Conservation (phyloP, 2,113 vertebrate genomes). For the Onychostruthus taczanowskii region DNA sequence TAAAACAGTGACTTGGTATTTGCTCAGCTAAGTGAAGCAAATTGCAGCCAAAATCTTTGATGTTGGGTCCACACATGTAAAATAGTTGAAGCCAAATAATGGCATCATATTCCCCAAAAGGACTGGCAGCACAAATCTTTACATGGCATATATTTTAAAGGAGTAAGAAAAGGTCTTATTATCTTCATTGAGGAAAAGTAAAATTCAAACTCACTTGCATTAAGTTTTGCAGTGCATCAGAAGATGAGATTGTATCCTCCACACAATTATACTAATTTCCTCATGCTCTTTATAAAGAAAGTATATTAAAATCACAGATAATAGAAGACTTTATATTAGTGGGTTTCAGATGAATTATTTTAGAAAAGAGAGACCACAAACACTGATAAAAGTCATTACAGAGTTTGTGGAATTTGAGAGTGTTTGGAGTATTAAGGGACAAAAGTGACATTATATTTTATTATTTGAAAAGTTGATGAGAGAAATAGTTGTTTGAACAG, state of each 20-base stretch:
- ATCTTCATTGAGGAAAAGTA: neutral
- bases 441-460: neutral
- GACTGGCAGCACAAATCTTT: neutral
- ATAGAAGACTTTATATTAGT: neutral
- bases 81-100: neutral
- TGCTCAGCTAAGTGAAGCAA: neutral
- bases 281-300: neutral
- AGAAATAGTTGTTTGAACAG: neutral
- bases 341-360: neutral
- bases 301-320: neutral
- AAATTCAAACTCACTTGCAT: neutral
- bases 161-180: neutral
- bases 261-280: neutral
- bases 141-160: neutral
- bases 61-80: neutral
- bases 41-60: neutral
- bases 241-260: neutral
- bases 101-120: neutral
- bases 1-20: neutral
- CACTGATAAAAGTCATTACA: neutral
- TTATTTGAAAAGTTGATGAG: neutral
- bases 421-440: neutral
- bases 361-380: neutral
- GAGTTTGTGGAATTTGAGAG: neutral
- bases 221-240: neutral